Evolutionary conservation across 2,797 vertebrate species (phyloP).

Genomic region (Odontamblyopus rebecca): DNA sequence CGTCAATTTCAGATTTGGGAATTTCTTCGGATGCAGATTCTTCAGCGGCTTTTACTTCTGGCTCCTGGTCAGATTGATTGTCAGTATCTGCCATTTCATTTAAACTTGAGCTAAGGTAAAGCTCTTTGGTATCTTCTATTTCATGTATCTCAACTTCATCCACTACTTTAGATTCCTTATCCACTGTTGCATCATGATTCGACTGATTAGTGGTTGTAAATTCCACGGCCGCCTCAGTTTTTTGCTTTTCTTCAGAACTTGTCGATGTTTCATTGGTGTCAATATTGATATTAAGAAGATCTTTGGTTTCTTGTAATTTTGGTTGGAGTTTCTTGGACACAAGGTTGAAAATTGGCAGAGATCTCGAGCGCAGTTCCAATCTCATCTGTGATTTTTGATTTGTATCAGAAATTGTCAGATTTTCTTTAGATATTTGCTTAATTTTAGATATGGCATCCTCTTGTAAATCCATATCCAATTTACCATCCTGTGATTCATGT

Average conservation of each 20-base stretch:
- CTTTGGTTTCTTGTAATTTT: constrained; percentile 1
- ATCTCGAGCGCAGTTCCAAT: not conserved
- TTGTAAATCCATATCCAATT: not conserved
- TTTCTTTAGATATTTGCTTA: not conserved
- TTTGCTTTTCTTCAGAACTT: not conserved
- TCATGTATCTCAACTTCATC: not conserved
- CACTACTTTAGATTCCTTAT: not conserved
- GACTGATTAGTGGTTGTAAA: not conserved
- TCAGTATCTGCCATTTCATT: not conserved
- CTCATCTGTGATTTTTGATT: not conserved
- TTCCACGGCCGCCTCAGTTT: not conserved
- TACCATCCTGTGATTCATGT: not conserved
- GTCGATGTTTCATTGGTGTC: not conserved
- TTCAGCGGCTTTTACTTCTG: not conserved
- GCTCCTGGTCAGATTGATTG: not conserved
- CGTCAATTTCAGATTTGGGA: not conserved
- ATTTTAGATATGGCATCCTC: not conserved
- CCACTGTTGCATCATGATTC: not conserved
- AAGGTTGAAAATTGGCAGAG: not conserved
- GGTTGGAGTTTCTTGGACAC: not conserved
- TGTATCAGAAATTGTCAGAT: not conserved
- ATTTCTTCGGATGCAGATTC: no score
- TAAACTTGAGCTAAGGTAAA: not conserved
- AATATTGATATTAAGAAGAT: constrained; percentile 1
- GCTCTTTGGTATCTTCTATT: not conserved